phyloP scores from a whole-genome alignment of 2,797 vertebrate genomes.

The Rhyacichthys aspro region DNA sequence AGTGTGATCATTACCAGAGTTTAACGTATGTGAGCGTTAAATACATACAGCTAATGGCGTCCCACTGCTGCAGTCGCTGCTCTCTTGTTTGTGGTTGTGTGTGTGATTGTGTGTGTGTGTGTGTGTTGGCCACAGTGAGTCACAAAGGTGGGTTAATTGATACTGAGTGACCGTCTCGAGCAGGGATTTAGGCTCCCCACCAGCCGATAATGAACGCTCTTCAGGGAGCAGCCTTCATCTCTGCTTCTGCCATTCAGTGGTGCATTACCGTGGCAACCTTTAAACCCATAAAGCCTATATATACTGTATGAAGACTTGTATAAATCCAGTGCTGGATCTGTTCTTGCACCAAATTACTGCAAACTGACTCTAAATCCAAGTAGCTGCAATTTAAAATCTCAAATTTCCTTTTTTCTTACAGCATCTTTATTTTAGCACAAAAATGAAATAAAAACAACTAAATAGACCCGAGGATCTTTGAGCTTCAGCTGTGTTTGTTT shows the following conservation, averaged over 20 bases:
- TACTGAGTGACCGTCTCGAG: constrained; percentile 49
- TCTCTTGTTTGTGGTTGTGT: constrained; percentile 16
- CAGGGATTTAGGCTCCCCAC: constrained; percentile 49
- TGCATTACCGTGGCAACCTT: constrained; percentile 34
- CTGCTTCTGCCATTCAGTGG: constrained; percentile 24
- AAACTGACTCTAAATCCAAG: no score
- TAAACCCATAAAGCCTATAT: constrained; percentile 30
- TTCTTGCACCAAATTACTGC: not conserved
- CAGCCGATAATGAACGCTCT: constrained; percentile 55
- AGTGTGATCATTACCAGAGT: constrained; percentile 40
- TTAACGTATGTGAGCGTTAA: constrained; percentile 46
- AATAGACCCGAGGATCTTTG: not conserved
- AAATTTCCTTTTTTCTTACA: no score
- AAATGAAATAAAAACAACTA: not conserved
- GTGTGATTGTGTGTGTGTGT: constrained; percentile 18
- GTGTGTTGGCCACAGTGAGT: constrained; percentile 15
- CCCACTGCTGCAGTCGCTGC: constrained; percentile 38
- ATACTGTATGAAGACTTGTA: not conserved
- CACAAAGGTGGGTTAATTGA: constrained; percentile 60
- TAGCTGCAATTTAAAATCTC: no score
- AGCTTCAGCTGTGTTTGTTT: constrained; percentile 12
- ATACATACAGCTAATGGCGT: constrained; percentile 51
- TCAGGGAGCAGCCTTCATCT: constrained; percentile 35
- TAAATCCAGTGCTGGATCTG: constrained; percentile 1
- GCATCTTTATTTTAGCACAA: not conserved